These are phyloP conservation scores for Pheosia gnoma DNA, from an alignment of 2,888 invertebrate genomes.

Conservation along the genomic window DNA sequence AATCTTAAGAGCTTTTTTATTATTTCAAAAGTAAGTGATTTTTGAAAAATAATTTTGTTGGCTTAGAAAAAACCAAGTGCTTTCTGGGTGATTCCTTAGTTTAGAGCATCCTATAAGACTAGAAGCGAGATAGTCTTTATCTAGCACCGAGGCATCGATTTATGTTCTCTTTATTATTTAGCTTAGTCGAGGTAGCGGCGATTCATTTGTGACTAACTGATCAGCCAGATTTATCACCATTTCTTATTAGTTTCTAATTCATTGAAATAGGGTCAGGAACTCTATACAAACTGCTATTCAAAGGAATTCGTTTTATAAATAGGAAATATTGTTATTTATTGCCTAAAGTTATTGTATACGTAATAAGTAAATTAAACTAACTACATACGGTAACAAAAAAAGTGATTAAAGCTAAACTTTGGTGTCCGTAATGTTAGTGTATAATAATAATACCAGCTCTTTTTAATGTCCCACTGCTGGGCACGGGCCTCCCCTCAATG, in stretches of 20 bases:
- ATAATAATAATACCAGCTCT: too few species aligned
- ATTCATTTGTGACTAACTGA: conserved; percentile 31
- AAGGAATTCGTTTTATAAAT: not conserved
- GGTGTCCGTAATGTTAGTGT: too few species aligned
- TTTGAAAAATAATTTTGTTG: too few species aligned
- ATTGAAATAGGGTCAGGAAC: not conserved
- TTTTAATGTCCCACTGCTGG: too few species aligned
- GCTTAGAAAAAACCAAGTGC: not conserved
- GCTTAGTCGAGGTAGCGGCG: conserved; percentile 20
- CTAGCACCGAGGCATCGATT: conserved; percentile 21
- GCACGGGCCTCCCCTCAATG: too few species aligned
- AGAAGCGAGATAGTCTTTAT: conserved; percentile 29
- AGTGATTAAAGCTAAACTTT: too few species aligned
- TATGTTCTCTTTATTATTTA: conserved; percentile 30
- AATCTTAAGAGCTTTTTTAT: too few species aligned
- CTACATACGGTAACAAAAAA: too few species aligned
- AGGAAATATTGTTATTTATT: not conserved
- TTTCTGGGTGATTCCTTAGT: conserved; percentile 17
- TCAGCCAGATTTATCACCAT: conserved; percentile 18
- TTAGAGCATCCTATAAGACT: conserved; percentile 15
- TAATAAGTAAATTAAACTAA: too few species aligned
- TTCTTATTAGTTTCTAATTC: not conserved
- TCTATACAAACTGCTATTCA: not conserved
- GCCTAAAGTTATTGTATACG: too few species aligned
- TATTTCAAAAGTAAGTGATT: too few species aligned